Evolutionary conservation across 2,797 vertebrate species (phyloP).

Genomic region (Sebastes cheni): DNA sequence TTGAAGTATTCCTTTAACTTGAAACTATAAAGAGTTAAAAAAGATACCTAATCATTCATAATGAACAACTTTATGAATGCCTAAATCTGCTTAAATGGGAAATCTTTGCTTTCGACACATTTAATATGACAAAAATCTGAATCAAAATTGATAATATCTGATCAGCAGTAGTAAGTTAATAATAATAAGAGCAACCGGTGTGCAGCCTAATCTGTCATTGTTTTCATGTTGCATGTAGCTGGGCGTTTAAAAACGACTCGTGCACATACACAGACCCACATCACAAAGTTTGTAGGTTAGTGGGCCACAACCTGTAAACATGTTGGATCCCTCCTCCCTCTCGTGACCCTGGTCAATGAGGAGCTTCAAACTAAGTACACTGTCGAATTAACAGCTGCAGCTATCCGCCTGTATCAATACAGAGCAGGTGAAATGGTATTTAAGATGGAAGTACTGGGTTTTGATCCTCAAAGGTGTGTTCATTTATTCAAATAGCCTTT

Average conservation of each 20-base stretch:
- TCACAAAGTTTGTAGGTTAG: slow-evolving; percentile 44
- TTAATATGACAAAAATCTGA: too few species aligned
- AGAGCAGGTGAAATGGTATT: not conserved
- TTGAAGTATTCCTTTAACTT: too few species aligned
- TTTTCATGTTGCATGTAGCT: not conserved
- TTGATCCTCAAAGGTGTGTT: too few species aligned
- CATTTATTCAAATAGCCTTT: too few species aligned
- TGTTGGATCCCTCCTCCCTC: not conserved
- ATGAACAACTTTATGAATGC: not conserved
- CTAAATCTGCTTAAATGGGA: not conserved
- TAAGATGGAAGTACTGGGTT: not conserved
- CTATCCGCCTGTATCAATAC: not conserved
- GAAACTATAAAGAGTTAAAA: too few species aligned
- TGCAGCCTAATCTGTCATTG: not conserved
- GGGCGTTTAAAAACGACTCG: not conserved
- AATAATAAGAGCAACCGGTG: not conserved
- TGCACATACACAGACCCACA: slow-evolving; percentile 28
- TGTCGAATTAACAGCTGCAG: not conserved
- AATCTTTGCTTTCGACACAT: too few species aligned
- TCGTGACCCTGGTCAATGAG: not conserved
- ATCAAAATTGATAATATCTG: not conserved
- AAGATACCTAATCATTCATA: not conserved
- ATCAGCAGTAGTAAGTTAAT: not conserved
- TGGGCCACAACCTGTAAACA: slow-evolving; percentile 18
- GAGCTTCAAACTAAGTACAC: not conserved